Percentiles rank a stretch among this genome's conserved stretches.
Evolutionary conservation across 2,888 invertebrate genomes (phyloP).

Genomic region (Myathropa florea): DNA sequence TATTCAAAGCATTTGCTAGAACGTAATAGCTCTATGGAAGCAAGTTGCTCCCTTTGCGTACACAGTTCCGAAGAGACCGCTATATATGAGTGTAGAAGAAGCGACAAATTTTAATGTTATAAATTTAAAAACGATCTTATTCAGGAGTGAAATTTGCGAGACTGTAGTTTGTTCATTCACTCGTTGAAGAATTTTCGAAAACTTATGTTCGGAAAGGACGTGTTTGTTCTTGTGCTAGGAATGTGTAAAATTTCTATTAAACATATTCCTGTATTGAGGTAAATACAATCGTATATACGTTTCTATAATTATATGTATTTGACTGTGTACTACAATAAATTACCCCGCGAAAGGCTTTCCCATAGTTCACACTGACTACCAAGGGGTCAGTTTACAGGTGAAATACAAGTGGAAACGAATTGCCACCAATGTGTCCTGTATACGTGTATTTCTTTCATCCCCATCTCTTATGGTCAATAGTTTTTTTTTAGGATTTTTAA

Average conservation of each 20-base stretch:
- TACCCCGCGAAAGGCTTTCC: conserved; percentile 27
- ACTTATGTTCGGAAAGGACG: conserved; percentile 30
- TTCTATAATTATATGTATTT: conserved; percentile 19
- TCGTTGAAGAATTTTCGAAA: conserved; percentile 6
- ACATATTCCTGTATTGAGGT: neutral
- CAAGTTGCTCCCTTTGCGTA: neutral
- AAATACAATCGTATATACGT: conserved; percentile 21
- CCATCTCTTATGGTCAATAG: conserved; percentile 16
- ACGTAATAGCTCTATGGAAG: neutral
- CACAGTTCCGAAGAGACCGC: neutral
- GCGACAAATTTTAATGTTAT: neutral
- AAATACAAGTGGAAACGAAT: conserved; percentile 30
- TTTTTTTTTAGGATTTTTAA: neutral
- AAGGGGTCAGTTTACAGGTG: conserved; percentile 58
- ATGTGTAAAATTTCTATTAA: conserved; percentile 5
- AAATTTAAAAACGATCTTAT: conserved; percentile 15
- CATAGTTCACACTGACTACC: conserved; percentile 41
- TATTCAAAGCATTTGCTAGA: neutral
- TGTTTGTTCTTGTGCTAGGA: conserved; percentile 1
- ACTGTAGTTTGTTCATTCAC: conserved; percentile 27
- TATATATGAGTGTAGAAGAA: neutral
- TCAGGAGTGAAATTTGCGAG: neutral
- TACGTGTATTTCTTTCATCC: conserved; percentile 13
- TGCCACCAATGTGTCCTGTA: conserved; percentile 16
- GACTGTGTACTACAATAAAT: conserved; percentile 28